Percentiles rank a stretch among this genome's conserved stretches.
phyloP scores from a whole-genome alignment of 2,113 vertebrate species.

The Tretioscincus oriximinensis region DNA sequence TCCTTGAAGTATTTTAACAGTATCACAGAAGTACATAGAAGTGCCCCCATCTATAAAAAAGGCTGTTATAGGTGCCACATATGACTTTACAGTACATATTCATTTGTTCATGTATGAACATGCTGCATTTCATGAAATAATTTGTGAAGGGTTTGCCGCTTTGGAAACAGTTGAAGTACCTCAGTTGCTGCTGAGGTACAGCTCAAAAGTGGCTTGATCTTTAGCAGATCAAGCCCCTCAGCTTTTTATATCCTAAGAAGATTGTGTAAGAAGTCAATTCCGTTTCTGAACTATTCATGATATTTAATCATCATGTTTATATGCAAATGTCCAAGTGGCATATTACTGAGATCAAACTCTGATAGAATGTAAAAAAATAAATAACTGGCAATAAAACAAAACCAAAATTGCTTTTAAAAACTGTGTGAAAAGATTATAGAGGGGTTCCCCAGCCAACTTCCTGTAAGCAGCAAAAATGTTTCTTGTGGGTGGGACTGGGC shows the following conservation, averaged over 20 bases:
- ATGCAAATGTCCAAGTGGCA: not conserved
- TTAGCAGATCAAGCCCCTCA: not conserved
- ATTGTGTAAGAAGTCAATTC: not conserved
- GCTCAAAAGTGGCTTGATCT: not conserved
- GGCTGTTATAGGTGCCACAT: not conserved
- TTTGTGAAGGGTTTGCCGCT: not conserved
- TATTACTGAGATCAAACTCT: not conserved
- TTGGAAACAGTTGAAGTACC: not conserved
- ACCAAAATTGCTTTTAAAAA: not conserved
- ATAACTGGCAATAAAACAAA: not conserved
- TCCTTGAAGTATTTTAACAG: not conserved
- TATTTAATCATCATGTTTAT: not conserved
- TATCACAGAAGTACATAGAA: not conserved
- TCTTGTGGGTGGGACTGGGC: too few relatives aligned
- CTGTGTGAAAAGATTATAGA: not conserved
- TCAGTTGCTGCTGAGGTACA: not conserved
- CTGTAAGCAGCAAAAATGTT: too few relatives aligned
- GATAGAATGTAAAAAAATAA: not conserved
- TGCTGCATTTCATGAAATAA: not conserved
- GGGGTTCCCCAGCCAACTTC: too few relatives aligned
- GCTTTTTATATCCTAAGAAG: not conserved
- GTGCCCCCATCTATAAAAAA: not conserved
- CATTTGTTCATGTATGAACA: not conserved
- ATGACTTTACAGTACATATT: conserved; percentile 28
- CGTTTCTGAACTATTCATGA: not conserved